A percentile compares a stretch with the other conserved stretches of the same genome.
phyloP scores from a whole-genome alignment of 2,888 invertebrate genomes.

The Polyommatus iphigenia region DNA sequence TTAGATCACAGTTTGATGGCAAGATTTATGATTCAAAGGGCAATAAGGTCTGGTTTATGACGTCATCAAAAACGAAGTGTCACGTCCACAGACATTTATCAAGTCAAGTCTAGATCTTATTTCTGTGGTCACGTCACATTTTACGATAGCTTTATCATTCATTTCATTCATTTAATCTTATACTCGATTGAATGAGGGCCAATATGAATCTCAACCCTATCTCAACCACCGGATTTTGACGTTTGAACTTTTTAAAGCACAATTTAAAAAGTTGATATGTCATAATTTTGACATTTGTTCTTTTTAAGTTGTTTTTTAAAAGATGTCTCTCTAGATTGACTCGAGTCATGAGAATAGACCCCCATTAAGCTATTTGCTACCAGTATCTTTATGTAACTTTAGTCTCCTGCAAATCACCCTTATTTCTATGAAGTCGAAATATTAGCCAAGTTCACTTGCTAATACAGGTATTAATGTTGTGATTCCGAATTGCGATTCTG shows the following conservation, averaged over 20 bases:
- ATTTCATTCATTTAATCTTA: background rate
- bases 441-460: background rate
- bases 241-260: no score
- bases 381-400: background rate
- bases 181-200: background rate
- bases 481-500: background rate
- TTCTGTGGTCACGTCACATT: background rate
- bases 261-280: no score
- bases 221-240: no score
- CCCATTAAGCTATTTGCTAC: no score
- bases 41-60: background rate
- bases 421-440: background rate
- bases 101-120: no score
- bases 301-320: no score
- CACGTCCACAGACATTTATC: no score
- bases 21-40: background rate
- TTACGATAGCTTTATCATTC: constrained; percentile 6
- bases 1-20: background rate
- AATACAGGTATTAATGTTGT: constrained; percentile 6
- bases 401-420: background rate
- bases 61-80: background rate
- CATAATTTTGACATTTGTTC: no score
- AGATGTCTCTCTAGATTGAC: no score
- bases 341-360: no score
- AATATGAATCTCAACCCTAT: no score